phyloP scores from a whole-genome alignment of 1,140 invertebrate genomes.

The Brachionus manjavacas region DNA sequence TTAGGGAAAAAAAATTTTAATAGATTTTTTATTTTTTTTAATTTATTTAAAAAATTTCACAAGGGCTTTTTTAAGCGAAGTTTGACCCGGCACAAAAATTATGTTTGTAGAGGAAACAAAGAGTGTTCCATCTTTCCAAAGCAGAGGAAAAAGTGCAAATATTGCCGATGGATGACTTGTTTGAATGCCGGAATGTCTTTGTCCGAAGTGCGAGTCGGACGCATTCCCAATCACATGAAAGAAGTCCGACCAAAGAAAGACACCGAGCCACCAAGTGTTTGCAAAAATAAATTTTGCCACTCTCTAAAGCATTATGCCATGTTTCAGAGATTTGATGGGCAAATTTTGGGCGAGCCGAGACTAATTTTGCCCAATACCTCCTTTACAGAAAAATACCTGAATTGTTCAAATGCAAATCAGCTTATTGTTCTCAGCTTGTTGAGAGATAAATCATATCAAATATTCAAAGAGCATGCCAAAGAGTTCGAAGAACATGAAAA shows the following conservation, averaged over 20 bases:
- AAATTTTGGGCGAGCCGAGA: not conserved
- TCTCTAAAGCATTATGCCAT: not conserved
- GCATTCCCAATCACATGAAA: conserved; percentile 55
- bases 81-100: conserved; percentile 46
- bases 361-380: not conserved
- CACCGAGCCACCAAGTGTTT: not conserved
- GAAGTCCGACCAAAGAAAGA: conserved; percentile 41
- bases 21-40: conserved; percentile 42
- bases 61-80: conserved; percentile 44
- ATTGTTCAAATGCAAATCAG: not conserved
- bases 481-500: not conserved
- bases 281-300: not conserved
- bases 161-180: conserved; percentile 52
- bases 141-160: conserved; percentile 53
- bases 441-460: not conserved
- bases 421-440: not conserved
- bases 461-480: not conserved
- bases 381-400: not conserved
- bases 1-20: too few species aligned
- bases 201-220: conserved; percentile 51
- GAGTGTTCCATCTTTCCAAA: conserved; percentile 50
- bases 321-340: not conserved
- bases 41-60: not conserved
- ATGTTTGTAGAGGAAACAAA: conserved; percentile 52
- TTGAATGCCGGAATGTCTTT: conserved; percentile 53